Conservation (phyloP, 2,888 invertebrate species). For the Deroplatys truncata region DNA sequence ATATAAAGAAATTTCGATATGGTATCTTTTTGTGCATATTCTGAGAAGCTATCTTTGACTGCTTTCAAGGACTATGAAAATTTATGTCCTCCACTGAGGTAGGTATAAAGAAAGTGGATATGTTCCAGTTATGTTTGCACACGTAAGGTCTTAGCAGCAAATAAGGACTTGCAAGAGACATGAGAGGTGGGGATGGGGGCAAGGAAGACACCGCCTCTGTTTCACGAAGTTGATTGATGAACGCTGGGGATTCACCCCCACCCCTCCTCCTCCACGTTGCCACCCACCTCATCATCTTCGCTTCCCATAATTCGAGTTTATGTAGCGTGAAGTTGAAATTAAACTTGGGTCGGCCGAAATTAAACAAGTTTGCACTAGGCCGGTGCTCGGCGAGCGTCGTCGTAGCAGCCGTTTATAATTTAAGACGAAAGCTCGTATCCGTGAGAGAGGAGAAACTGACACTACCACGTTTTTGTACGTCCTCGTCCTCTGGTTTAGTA, state of each 20-base stretch:
- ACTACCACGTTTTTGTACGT: not conserved
- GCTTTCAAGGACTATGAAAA: not conserved
- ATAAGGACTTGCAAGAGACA: not conserved
- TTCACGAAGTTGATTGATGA: slow-evolving; percentile 17
- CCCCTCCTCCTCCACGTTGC: not conserved
- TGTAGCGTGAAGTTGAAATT: slow-evolving; percentile 16
- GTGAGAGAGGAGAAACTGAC: not conserved
- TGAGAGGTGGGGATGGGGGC: not conserved
- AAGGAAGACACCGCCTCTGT: slow-evolving; percentile 3
- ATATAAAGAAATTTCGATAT: no score
- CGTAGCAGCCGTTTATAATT: not conserved
- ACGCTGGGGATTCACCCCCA: not conserved
- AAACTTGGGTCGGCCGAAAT: slow-evolving; percentile 3
- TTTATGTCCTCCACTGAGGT: not conserved
- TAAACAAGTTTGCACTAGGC: slow-evolving; percentile 3
- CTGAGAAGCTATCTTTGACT: no score
- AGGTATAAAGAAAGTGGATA: not conserved
- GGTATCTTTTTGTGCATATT: no score
- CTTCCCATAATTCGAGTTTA: slow-evolving; percentile 15
- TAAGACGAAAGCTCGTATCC: not conserved
- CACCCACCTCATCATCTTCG: not conserved
- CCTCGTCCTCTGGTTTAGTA: not conserved
- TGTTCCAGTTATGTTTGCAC: not conserved
- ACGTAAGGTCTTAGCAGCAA: not conserved
- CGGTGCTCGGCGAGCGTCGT: not conserved